Evolutionary conservation across 2,113 vertebrate genomes (phyloP).

Genomic region (Sebastes schlegelii): DNA sequence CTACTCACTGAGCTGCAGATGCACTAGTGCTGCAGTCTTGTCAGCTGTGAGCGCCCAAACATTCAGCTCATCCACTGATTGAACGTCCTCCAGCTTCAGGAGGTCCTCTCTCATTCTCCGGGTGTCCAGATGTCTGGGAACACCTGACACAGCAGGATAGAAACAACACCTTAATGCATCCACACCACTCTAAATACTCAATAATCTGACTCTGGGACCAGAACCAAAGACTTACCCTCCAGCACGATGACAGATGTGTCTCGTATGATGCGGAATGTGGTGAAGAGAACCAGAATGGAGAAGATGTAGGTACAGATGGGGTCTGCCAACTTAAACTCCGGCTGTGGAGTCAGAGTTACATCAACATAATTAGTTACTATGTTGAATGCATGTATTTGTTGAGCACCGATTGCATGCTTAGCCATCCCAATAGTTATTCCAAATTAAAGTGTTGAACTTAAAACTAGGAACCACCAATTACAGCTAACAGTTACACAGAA

Average conservation of each 20-base stretch:
- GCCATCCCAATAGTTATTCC: background rate
- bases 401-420: background rate
- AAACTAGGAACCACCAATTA: background rate
- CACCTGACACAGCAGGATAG: slow-evolving; percentile 81
- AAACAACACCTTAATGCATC: background rate
- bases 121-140: slow-evolving; percentile 91
- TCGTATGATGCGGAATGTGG: slow-evolving; percentile 93
- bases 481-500: background rate
- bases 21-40: slow-evolving; percentile 91
- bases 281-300: slow-evolving; percentile 94
- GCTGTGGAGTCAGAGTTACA: slow-evolving; percentile 82
- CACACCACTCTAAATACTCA: background rate
- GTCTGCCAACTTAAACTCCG: slow-evolving; percentile 96
- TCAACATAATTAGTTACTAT: background rate
- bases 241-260: slow-evolving; percentile 94
- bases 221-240: slow-evolving; percentile 88
- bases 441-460: background rate
- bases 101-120: slow-evolving; percentile 91
- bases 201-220: background rate
- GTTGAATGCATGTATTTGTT: background rate
- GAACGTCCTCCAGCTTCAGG: slow-evolving; percentile 93
- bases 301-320: slow-evolving; percentile 98
- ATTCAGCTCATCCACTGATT: slow-evolving; percentile 94
- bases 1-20: slow-evolving; percentile 92
- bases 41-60: slow-evolving; percentile 95